Evolutionary conservation across 2,888 invertebrate genomes (phyloP).

Genomic region (Lutraria lutraria): DNA sequence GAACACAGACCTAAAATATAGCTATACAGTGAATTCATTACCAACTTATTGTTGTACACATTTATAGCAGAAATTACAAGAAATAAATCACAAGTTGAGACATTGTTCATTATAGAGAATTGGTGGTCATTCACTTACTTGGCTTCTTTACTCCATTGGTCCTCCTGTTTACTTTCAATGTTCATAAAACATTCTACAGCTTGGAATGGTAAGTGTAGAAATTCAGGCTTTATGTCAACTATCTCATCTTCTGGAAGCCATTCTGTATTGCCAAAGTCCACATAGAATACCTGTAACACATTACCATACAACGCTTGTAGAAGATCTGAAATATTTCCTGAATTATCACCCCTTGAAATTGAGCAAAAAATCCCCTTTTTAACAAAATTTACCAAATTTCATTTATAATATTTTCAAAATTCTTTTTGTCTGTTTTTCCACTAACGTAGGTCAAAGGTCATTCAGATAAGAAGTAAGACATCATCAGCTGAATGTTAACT

Average conservation of each 20-base stretch:
- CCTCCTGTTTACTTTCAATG: slow-evolving; percentile 89
- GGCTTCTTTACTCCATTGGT: slow-evolving; percentile 84
- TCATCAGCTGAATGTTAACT: too few relatives aligned
- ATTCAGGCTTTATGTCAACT: slow-evolving; percentile 91
- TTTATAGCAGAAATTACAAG: too few relatives aligned
- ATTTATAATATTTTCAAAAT: too few relatives aligned
- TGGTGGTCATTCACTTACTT: slow-evolving; percentile 70
- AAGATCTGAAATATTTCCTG: too few relatives aligned
- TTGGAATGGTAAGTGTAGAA: slow-evolving; percentile 92
- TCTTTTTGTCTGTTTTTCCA: too few relatives aligned
- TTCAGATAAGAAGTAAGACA: too few relatives aligned
- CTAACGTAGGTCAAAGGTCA: too few relatives aligned
- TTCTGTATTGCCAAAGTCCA: slow-evolving; percentile 95
- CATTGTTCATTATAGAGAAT: too few relatives aligned
- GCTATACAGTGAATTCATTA: neutral
- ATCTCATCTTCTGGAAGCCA: slow-evolving; percentile 90
- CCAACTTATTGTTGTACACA: neutral
- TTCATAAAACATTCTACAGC: slow-evolving; percentile 95
- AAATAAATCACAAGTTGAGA: too few relatives aligned
- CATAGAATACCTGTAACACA: slow-evolving; percentile 90
- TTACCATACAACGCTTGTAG: neutral
- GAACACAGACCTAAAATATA: slow-evolving; percentile 92
- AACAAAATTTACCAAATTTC: too few relatives aligned
- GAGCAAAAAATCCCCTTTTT: too few relatives aligned
- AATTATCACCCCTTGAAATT: too few relatives aligned